Evolutionary conservation across 2,797 vertebrate species (phyloP).

Genomic region (Hirundo rustica): DNA sequence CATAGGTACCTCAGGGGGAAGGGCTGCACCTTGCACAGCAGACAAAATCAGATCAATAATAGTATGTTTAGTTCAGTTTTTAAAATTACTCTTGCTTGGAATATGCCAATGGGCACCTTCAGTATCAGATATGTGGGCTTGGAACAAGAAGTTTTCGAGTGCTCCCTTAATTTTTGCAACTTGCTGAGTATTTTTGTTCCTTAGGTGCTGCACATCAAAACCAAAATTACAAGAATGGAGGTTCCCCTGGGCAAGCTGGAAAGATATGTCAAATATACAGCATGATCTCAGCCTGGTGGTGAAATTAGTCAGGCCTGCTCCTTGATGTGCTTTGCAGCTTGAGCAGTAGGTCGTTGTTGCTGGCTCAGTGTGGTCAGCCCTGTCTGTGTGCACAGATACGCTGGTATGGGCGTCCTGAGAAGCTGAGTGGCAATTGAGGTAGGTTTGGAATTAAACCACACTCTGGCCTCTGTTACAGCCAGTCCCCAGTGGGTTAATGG

Average conservation of each 20-base stretch:
- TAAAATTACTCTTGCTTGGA: constrained; percentile 34
- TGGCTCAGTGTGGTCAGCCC: not conserved
- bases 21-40: constrained; percentile 45
- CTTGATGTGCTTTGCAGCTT: not conserved
- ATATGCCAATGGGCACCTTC: not conserved
- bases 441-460: not conserved
- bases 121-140: not conserved
- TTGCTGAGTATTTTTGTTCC: not conserved
- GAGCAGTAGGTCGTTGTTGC: not conserved
- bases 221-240: not conserved
- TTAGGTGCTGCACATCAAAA: not conserved
- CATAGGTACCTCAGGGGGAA: not conserved
- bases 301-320: not conserved
- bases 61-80: constrained; percentile 12
- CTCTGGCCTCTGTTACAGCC: not conserved
- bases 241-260: not conserved
- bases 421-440: not conserved
- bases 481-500: not conserved
- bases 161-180: not conserved
- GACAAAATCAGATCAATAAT: constrained; percentile 51
- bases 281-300: not conserved
- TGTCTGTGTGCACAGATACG: not conserved
- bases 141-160: constrained; percentile 30
- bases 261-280: not conserved
- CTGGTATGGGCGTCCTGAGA: not conserved